Evolutionary conservation across 2,797 vertebrate species (phyloP).

Genomic region (Galaxias olidus): DNA sequence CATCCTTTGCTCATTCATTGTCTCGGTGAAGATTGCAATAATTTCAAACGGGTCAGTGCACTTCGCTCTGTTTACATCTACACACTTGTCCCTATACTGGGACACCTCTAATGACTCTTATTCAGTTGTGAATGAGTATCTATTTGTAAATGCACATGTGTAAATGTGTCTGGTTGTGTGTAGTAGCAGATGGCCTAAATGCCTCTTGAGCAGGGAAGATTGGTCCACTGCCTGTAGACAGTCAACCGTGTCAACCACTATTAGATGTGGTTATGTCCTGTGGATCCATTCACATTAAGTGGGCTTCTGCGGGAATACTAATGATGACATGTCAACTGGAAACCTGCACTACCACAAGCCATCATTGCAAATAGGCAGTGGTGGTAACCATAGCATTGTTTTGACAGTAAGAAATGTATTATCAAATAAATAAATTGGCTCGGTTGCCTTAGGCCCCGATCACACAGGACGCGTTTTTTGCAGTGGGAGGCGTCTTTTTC

Average conservation of each 20-base stretch:
- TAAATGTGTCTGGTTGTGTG: not conserved
- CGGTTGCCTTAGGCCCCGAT: no score
- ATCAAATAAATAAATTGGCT: no score
- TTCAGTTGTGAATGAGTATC: no score
- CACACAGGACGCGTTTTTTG: no score
- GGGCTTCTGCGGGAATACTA: not conserved
- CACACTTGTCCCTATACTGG: no score
- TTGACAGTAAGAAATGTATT: no score
- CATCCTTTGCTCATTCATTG: no score
- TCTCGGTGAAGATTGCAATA: no score
- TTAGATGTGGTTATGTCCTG: constrained; percentile 12
- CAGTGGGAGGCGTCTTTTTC: no score
- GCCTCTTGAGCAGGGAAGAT: constrained; percentile 18
- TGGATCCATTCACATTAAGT: constrained; percentile 1
- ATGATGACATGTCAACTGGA: not conserved
- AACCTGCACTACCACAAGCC: not conserved
- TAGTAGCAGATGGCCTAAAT: constrained; percentile 22
- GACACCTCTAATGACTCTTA: no score
- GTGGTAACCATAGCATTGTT: not conserved
- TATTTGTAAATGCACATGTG: not conserved
- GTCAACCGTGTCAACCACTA: constrained; percentile 9
- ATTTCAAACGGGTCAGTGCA: no score
- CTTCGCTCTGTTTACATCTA: no score
- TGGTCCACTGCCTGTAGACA: constrained; percentile 3
- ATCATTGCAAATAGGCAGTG: not conserved